Percentiles rank a stretch among this genome's conserved stretches.
phyloP scores from a whole-genome alignment of 2,797 vertebrate species.

The Bufotes viridis region DNA sequence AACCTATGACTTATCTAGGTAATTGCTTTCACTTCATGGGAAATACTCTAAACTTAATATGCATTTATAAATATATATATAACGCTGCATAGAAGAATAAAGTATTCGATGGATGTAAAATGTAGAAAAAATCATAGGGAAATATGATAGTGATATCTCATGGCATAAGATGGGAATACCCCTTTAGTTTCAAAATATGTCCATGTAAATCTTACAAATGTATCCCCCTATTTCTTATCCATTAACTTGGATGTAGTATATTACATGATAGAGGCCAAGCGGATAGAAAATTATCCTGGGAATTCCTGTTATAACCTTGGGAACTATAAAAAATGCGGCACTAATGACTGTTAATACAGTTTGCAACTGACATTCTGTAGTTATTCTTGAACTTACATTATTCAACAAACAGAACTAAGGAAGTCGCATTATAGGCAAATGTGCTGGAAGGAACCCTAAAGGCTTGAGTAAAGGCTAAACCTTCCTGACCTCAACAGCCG shows the following conservation, averaged over 20 bases:
- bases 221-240: too few species aligned
- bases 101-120: too few species aligned
- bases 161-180: too few species aligned
- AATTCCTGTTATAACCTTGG: neutral
- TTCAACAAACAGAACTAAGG: neutral
- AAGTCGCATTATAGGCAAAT: neutral
- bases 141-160: too few species aligned
- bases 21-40: too few species aligned
- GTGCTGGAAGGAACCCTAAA: constrained; percentile 30
- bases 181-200: too few species aligned
- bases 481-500: neutral
- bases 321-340: neutral
- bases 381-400: neutral
- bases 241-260: neutral
- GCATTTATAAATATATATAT: too few species aligned
- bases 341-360: neutral
- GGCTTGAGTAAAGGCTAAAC: constrained; percentile 10
- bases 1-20: neutral
- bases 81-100: too few species aligned
- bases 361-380: neutral
- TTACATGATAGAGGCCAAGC: neutral
- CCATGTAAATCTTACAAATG: too few species aligned
- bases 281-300: neutral
- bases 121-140: too few species aligned
- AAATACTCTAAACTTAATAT: too few species aligned